Evolutionary conservation across 2,888 invertebrate genomes (phyloP).

Genomic region (Chironomus riparius): DNA sequence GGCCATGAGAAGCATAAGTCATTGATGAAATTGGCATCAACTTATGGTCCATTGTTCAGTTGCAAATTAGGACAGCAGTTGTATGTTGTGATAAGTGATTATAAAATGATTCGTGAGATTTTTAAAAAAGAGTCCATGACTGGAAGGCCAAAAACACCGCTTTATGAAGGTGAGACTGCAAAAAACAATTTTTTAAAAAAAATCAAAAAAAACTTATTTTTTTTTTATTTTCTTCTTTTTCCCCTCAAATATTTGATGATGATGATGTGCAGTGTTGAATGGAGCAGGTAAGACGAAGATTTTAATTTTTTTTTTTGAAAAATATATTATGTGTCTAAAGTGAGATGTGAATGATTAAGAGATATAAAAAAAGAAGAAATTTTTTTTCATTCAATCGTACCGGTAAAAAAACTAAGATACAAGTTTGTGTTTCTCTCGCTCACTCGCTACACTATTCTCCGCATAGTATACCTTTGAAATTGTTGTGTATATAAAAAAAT

Average conservation of each 20-base stretch:
- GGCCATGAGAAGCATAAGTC: slow-evolving; percentile 66
- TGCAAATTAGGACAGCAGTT: slow-evolving; percentile 72
- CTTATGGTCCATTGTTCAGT: slow-evolving; percentile 74
- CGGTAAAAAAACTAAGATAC: background rate
- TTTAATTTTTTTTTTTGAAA: background rate
- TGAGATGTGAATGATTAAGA: background rate
- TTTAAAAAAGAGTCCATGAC: slow-evolving; percentile 81
- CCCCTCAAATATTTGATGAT: background rate
- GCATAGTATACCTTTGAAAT: background rate
- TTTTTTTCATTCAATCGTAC: background rate
- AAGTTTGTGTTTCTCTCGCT: background rate
- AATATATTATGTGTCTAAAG: background rate
- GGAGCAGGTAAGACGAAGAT: slow-evolving; percentile 5
- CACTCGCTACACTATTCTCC: background rate
- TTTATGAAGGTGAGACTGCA: slow-evolving; percentile 61
- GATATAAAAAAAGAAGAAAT: background rate
- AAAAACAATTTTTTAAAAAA: slow-evolving; percentile 77
- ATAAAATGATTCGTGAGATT: slow-evolving; percentile 74
- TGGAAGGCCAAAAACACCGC: slow-evolving; percentile 76
- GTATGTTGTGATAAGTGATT: slow-evolving; percentile 78
- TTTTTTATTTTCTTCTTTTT: background rate
- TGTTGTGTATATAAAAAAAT: background rate
- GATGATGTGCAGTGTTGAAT: slow-evolving; percentile 2
- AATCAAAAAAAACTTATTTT: slow-evolving; percentile 30
- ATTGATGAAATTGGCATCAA: slow-evolving; percentile 64